These are phyloP conservation scores for Synanceia verrucosa DNA, from an alignment of 2,797 vertebrate species.

Conservation along the genomic window DNA sequence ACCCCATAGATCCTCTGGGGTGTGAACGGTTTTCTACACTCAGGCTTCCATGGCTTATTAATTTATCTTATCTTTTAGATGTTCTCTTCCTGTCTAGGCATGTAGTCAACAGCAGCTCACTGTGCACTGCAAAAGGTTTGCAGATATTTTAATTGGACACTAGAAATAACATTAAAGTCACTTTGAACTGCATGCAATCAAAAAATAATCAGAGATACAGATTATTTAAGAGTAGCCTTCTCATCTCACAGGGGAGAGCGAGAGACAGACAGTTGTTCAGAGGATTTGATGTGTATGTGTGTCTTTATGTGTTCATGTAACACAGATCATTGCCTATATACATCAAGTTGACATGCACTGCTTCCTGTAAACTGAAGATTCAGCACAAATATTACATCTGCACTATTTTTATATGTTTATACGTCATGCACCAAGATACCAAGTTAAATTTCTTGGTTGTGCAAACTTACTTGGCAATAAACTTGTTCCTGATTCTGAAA, in stretches of 20 bases:
- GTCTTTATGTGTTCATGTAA: neutral
- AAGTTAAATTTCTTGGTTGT: no score
- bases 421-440: no score
- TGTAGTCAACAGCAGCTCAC: conserved; percentile 33
- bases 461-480: no score
- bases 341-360: neutral
- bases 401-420: no score
- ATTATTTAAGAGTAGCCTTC: conserved; percentile 35
- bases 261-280: neutral
- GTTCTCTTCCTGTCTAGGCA: conserved; percentile 37
- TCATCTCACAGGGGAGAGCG: neutral
- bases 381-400: no score
- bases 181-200: conserved; percentile 69
- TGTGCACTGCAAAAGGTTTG: conserved; percentile 28
- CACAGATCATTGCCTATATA: neutral
- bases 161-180: conserved; percentile 72
- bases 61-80: conserved; percentile 63
- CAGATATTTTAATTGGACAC: conserved; percentile 74
- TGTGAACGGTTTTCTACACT: conserved; percentile 45
- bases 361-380: no score
- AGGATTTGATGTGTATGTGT: conserved; percentile 10
- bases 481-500: no score
- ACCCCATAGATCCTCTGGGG: conserved; percentile 47
- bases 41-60: conserved; percentile 52
- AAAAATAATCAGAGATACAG: conserved; percentile 60